A percentile compares a stretch with the other conserved stretches of the same genome.
Evolutionary conservation across 2,888 invertebrate species (phyloP).

Genomic region (Salticus scenicus): DNA sequence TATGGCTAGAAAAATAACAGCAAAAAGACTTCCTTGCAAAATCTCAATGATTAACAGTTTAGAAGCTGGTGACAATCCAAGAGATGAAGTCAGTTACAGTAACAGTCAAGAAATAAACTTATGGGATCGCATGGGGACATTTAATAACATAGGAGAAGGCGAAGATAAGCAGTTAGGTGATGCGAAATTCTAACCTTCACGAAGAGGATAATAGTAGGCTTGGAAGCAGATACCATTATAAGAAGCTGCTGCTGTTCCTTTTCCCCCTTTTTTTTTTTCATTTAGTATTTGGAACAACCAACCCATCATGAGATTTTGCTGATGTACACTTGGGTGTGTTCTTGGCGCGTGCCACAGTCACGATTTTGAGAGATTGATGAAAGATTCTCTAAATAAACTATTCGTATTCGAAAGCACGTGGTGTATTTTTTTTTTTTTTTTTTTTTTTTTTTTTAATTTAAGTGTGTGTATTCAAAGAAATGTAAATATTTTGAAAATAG

Average conservation of each 20-base stretch:
- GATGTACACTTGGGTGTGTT: neutral
- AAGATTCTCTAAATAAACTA: neutral
- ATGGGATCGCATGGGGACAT: neutral
- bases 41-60: conserved; percentile 1
- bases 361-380: neutral
- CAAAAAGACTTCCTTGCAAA: neutral
- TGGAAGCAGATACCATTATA: conserved; percentile 31
- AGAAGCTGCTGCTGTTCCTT: neutral
- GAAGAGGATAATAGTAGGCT: conserved; percentile 40
- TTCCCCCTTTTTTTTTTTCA: neutral
- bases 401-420: neutral
- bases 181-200: conserved; percentile 22
- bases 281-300: neutral
- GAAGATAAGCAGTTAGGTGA: conserved; percentile 19
- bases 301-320: conserved; percentile 22
- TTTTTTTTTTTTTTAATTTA: too few species aligned
- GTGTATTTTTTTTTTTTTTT: too few species aligned
- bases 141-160: conserved; percentile 39
- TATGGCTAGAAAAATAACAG: neutral
- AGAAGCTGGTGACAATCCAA: conserved; percentile 14
- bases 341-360: conserved; percentile 35
- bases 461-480: too few species aligned
- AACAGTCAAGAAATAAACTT: conserved; percentile 5
- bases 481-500: too few species aligned
- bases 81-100: neutral